Base-by-base conservation (phyloP, 2,113 vertebrate species). In the Megaceryle torquata region DNA sequence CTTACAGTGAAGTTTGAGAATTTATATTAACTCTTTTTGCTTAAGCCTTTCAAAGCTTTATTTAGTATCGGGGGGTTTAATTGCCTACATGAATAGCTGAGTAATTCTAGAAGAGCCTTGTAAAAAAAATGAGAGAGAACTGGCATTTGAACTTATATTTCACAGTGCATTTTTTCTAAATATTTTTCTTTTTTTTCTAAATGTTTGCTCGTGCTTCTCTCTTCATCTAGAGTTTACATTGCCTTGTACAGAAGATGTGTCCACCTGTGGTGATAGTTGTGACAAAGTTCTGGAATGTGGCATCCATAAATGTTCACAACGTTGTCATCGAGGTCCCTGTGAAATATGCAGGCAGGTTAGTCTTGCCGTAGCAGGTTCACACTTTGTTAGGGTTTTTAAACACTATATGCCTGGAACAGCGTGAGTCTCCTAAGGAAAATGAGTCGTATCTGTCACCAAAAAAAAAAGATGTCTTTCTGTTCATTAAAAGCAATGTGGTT, bases 341-440 rank as follows among this genome's bases (percentile, higher is more conserved):
- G 99, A 99, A 95, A 99, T 98, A 81, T 99, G 99, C 96, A 98
- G 99, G 96, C 99, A 99, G 98, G 99, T 99, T 87, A 94, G 97
- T 95, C 29, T 75, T 88, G 19, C 48, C 85, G 50, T 44, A 79
- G 31, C 65, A 53, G 4, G 9, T 33, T 65, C 15, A 31, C 7
- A 1, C 39, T 86, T 56, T 61, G 16, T 51, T 92, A 35, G 11
- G 37, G 17, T 60, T 88, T 57, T 50, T 50, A 33, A 93, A 56
- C 20, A 7, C 9, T 69, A 0, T 37, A 9, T 79, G 22, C 24
- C 44, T 59, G 51, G 17, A 86, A 35, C 19, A 29, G 35, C 44
- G 31, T 33, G 59, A 15, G 25, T 75, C 26, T 65, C n/a, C 21
- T 85, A 33, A 74, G 29, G 29, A 74, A 78, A 72, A 59, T 50